Base-by-base conservation (phyloP, 2,888 invertebrate genomes). In the Palloptera scutellata region DNA sequence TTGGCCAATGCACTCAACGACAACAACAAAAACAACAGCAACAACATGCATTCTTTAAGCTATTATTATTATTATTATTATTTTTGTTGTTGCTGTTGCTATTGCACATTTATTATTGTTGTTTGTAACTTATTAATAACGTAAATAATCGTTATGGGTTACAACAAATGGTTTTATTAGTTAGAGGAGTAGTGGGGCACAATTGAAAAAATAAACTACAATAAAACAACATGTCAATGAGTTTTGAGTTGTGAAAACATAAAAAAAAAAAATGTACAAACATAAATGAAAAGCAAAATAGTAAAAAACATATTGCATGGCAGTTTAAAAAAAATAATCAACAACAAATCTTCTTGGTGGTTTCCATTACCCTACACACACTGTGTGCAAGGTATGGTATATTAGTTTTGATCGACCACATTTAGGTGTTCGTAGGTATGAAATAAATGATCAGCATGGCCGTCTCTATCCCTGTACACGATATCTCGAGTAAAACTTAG, bases 1-100 rank as follows among this genome's bases (percentile, higher is more conserved):
- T 69, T 67, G 71, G 68, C 65, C 69, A 69, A 58, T 71, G 71
- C 69, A 71, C 71, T 67, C 41, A 57, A 13, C 51, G 12, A 15
- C 15, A 43, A 17, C 8, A 53, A 43, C 12, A 54, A 43, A 8
- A 40, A 15, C 20, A 17, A 43, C 20, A 62, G 15, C 19, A 30
- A 42, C 17, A 43, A n/a, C 20, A 52, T 43, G n/a, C n/a, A 43
- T 48, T 13, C 48, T 8, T 11, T 13, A 45, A 45, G 45, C 13
- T 11, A 12, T 45, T 1, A 12, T 45, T 45, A 13, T 45, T 11
- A 11, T 12, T 1, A 13, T 51, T 9, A 20, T n/a, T 41, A 13
- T 40, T 20, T 48, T 40, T 11, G 45, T 66, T 61, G 64, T 30
- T n/a, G 42, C 20, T 61, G 54, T 20, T 20, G 55, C 20, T n/a